Evolutionary conservation across 2,113 vertebrate species (phyloP).

Genomic region (Pteropus alecto): DNA sequence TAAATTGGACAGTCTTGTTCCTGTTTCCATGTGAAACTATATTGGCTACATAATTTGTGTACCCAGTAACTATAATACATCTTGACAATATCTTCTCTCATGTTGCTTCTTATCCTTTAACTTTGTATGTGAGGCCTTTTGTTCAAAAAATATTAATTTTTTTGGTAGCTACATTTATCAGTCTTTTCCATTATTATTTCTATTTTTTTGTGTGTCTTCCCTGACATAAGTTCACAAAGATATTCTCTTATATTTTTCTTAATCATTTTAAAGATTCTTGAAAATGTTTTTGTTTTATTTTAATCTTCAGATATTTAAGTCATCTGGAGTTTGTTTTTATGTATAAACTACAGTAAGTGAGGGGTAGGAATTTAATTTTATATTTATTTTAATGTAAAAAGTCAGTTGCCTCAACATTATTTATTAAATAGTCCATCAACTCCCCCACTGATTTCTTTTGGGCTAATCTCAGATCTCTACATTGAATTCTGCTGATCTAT

Average conservation of each 20-base stretch:
- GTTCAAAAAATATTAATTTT: background rate
- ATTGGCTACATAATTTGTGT: background rate
- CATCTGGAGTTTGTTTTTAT: slow-evolving; percentile 35
- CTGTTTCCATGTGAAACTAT: background rate
- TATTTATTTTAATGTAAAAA: slow-evolving; percentile 16
- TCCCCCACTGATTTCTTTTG: background rate
- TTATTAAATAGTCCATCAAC: background rate
- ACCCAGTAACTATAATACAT: background rate
- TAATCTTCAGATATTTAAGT: background rate
- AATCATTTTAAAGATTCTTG: background rate
- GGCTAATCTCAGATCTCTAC: background rate
- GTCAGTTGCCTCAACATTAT: background rate
- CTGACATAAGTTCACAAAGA: background rate
- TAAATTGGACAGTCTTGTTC: background rate
- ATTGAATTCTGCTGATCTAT: background rate
- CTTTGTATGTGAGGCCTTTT: background rate
- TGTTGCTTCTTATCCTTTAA: background rate
- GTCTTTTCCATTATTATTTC: background rate
- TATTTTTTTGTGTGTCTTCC: background rate
- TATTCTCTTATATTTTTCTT: background rate
- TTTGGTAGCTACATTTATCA: background rate
- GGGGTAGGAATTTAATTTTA: slow-evolving; percentile 13
- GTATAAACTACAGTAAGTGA: background rate
- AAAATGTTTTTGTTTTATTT: background rate
- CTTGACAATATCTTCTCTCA: background rate